Evolutionary conservation across 1,140 invertebrate genomes (phyloP).

Genomic region (Papilio dardanus): DNA sequence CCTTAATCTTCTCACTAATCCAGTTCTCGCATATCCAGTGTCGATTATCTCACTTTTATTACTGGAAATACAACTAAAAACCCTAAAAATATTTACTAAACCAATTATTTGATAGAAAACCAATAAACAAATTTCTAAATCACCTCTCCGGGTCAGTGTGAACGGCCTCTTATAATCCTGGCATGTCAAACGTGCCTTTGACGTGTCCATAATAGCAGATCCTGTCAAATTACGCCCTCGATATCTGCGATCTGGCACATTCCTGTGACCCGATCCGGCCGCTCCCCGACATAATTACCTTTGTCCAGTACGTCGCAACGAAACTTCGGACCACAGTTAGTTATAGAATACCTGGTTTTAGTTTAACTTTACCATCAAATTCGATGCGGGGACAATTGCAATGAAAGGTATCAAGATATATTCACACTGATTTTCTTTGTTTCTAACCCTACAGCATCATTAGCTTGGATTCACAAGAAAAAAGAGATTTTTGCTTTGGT

Average conservation of each 20-base stretch:
- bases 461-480: no score
- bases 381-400: no score
- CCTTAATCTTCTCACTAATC: no score
- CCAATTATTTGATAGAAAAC: neutral
- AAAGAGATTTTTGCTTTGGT: no score
- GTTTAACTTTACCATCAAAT: neutral
- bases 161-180: slow-evolving; percentile 20
- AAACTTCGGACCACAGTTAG: slow-evolving; percentile 7
- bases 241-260: slow-evolving; percentile 23
- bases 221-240: slow-evolving; percentile 32
- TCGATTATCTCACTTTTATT: no score
- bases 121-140: neutral
- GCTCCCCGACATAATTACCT: slow-evolving; percentile 25
- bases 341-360: neutral
- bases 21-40: no score
- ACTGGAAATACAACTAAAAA: neutral
- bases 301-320: neutral
- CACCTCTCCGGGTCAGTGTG: neutral
- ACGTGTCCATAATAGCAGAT: slow-evolving; percentile 23
- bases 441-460: no score
- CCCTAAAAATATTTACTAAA: neutral
- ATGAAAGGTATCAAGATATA: no score
- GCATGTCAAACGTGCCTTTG: slow-evolving; percentile 28
- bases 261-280: slow-evolving; percentile 14
- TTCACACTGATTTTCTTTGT: no score